Conservation (phyloP, 1,140 invertebrate species). For the Protaetia brevitarsis region DNA sequence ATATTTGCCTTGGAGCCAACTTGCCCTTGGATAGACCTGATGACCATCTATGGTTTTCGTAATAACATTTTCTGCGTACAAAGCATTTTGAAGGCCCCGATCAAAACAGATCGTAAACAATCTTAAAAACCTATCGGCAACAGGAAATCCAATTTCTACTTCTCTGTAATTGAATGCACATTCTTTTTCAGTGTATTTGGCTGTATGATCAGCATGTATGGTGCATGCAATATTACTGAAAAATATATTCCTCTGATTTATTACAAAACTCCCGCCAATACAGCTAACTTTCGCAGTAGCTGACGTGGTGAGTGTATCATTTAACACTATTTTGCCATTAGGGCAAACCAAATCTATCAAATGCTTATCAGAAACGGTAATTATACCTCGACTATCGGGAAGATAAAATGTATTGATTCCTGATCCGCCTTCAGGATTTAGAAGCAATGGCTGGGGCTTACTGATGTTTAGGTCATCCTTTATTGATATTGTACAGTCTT, state of each 20-base stretch:
- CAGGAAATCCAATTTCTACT: conserved; percentile 44
- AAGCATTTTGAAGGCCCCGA: conserved; percentile 28
- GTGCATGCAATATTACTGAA: conserved; percentile 31
- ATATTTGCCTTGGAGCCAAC: conserved; percentile 35
- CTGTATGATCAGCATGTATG: conserved; percentile 22
- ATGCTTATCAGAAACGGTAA: conserved; percentile 6
- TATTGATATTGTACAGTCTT: conserved; percentile 25
- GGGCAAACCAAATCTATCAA: conserved; percentile 34
- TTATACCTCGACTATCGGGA: conserved; percentile 5
- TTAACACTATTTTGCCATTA: conserved; percentile 24
- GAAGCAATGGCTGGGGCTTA: conserved; percentile 23
- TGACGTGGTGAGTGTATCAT: neutral
- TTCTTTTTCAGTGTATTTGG: conserved; percentile 28
- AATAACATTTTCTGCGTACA: conserved; percentile 40
- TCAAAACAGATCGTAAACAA: conserved; percentile 42
- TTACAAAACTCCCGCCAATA: conserved; percentile 1
- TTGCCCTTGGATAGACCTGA: conserved; percentile 44
- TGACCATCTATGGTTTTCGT: conserved; percentile 36
- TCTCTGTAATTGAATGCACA: conserved; percentile 37
- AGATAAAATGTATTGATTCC: conserved; percentile 14
- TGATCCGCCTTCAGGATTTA: conserved; percentile 9
- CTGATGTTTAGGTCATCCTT: conserved; percentile 1
- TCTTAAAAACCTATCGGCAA: conserved; percentile 33
- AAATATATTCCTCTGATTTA: conserved; percentile 17
- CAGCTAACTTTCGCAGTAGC: conserved; percentile 24